Base-by-base conservation (phyloP, 2,888 invertebrate species). In the Pharmacophagus antenor region DNA sequence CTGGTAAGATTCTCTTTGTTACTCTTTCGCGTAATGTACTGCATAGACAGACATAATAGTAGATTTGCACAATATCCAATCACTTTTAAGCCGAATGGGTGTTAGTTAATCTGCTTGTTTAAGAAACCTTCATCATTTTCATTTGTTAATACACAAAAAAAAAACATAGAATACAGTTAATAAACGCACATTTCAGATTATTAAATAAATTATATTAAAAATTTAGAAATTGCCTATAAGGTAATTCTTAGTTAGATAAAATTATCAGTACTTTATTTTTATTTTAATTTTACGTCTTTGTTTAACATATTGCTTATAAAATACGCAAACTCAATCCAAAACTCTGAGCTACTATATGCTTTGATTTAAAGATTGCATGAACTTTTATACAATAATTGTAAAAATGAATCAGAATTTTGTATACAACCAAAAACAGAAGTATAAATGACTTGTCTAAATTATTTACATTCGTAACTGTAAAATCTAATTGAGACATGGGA, bases 11-110 rank as follows among this genome's bases (percentile, higher is more conserved):
- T 78, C 77, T 81, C 76, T 74, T 70, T 71, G 56, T 51, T 62
- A 79, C 76, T 80, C 81, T 77, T 82, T 81, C 74, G 72, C 67
- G 80, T 81, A 77, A 73, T 79, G 78, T 75, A 84, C n/a, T n/a
- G 83, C 69, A 65, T 3, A 31, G 31, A 67, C 70, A 79, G 67
- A 77, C 74, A 62, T 65, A 15, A 50, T 42, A 20, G 42, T 59
- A 17, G 46, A 67, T 70, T 74, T 72, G 69, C 63, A 71, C 72
- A 74, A 73, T 68, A 66, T 53, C 54, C 60, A 64, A 67, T 67
- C 56, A 70, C 67, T 17, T 75, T 73, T 74, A 76, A 68, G 76
- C 75, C 65, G 65, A 48, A 79, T 85, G 85, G 84, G 77, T 85
- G 79, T 61, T 31, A 2, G 31, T 12, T 31, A 31, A 10, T 31